Base-by-base conservation (phyloP, 1,140 invertebrate species). In the Scaptomyza pallida region DNA sequence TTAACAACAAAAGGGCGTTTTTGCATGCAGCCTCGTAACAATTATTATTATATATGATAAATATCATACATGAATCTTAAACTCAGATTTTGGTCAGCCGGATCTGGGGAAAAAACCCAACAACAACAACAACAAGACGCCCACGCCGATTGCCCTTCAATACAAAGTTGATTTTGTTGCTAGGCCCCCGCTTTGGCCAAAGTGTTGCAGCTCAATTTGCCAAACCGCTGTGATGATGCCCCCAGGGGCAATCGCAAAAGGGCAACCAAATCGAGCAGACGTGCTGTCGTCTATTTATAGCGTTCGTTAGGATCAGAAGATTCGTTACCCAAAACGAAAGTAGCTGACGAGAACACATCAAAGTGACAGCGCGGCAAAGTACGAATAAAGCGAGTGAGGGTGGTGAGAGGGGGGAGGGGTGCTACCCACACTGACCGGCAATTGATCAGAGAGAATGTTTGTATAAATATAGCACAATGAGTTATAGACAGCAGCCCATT, bases 391-490 rank as follows among this genome's bases (percentile, higher is more conserved):
- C 9, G 33, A 10, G 19, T 9, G 9, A 5, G 40, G 55, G 16
- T 12, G 0, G 17, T n/a, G 2, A 10, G 0, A 12, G 16, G 1
- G 19, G n/a, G 3, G 10, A 4, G 12, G 8, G 15, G 2, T 8
- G 12, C 33, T 43, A 47, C 26, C 23, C 45, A 52, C 16, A 40
- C 30, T 50, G 30, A 37, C 30, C 57, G 54, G 61, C 69, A 59
- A 67, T 67, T 57, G 55, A 72, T 68, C 64, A 56, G 51, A 48
- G 51, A 48, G 19, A 47, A 51, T 17, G 8, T 44, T 37, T 55
- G 17, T 67, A 55, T 68, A 68, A 61, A 72, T 61, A 68, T 72
- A 72, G 70, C 70, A 72, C 69, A 72, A 50, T 45, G 44, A 59
- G 40, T 17, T 16, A 47, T 2, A 35, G 10, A 35, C 6, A 15